These are phyloP conservation scores for Drosophila arawakana DNA, from an alignment of 1,140 invertebrate species.

Conservation along the genomic window DNA sequence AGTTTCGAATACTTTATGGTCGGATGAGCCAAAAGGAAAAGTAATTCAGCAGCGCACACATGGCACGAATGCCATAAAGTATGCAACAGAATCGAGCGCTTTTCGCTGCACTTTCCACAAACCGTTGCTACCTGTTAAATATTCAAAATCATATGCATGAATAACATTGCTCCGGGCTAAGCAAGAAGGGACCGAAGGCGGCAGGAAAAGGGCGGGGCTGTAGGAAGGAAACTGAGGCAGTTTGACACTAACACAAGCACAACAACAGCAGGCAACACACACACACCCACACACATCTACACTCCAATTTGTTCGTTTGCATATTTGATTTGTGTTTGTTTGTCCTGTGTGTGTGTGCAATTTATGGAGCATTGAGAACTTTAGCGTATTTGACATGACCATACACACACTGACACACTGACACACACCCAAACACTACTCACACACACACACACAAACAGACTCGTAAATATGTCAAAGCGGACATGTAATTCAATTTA, in stretches of 20 bases:
- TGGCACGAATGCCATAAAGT: constrained; percentile 58
- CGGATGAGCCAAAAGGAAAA: constrained; percentile 2
- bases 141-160: constrained; percentile 80
- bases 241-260: constrained; percentile 40
- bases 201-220: constrained; percentile 2
- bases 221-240: constrained; percentile 12
- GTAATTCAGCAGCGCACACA: constrained; percentile 9
- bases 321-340: constrained; percentile 73
- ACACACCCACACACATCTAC: constrained; percentile 18
- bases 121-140: constrained; percentile 72
- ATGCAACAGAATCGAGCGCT: constrained; percentile 66
- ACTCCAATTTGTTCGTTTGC: constrained; percentile 68
- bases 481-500: constrained; percentile 76
- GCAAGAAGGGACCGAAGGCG: constrained; percentile 8
- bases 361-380: constrained; percentile 79
- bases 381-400: constrained; percentile 71
- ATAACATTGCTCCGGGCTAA: constrained; percentile 36
- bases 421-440: constrained; percentile 5
- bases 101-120: constrained; percentile 49
- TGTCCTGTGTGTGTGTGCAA: constrained; percentile 46
- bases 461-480: constrained; percentile 76
- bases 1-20: constrained; percentile 28
- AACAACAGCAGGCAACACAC: constrained; percentile 4
- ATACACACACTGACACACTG: constrained; percentile 35
- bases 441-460: constrained; percentile 42